Evolutionary conservation across 2,888 invertebrate species (phyloP).

Genomic region (Magallana nippona): DNA sequence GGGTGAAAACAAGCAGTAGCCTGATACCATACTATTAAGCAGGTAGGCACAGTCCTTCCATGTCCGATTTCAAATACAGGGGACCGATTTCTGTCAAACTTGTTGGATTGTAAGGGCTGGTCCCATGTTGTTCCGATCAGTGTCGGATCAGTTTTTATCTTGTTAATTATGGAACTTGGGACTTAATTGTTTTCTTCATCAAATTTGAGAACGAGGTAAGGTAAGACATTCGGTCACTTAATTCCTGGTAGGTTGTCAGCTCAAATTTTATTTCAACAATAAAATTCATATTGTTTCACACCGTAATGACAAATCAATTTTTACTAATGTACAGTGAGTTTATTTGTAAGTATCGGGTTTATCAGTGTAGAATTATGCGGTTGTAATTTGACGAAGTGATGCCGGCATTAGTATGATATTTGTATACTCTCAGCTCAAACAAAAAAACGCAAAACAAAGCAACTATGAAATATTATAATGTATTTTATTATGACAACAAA

Average conservation of each 20-base stretch:
- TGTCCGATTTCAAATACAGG: constrained; percentile 31
- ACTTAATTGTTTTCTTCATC: constrained; percentile 31
- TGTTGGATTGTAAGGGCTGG: constrained; percentile 27
- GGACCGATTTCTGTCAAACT: constrained; percentile 16
- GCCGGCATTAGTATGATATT: background rate
- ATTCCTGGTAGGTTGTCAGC: constrained; percentile 3
- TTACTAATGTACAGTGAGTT: constrained; percentile 12
- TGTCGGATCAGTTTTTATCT: constrained; percentile 29
- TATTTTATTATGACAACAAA: too few species aligned
- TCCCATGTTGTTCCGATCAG: background rate
- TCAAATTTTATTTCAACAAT: constrained; percentile 33
- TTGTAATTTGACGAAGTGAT: constrained; percentile 6
- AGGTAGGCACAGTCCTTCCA: constrained; percentile 40
- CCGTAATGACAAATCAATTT: constrained; percentile 9
- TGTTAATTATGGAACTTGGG: constrained; percentile 32
- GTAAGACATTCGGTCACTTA: constrained; percentile 8
- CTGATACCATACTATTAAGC: constrained; percentile 36
- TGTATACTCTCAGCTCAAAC: too few species aligned
- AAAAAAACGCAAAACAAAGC: too few species aligned
- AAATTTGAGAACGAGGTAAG: background rate
- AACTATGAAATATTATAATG: too few species aligned
- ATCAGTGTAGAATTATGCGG: background rate
- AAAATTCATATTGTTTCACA: constrained; percentile 1
- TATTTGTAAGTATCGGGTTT: constrained; percentile 19
- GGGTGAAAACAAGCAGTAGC: constrained; percentile 44